Evolutionary conservation across 2,888 invertebrate species (phyloP), one percentile per base, ranked within the genome.

Genomic region (Polymixis lichenea): DNA sequence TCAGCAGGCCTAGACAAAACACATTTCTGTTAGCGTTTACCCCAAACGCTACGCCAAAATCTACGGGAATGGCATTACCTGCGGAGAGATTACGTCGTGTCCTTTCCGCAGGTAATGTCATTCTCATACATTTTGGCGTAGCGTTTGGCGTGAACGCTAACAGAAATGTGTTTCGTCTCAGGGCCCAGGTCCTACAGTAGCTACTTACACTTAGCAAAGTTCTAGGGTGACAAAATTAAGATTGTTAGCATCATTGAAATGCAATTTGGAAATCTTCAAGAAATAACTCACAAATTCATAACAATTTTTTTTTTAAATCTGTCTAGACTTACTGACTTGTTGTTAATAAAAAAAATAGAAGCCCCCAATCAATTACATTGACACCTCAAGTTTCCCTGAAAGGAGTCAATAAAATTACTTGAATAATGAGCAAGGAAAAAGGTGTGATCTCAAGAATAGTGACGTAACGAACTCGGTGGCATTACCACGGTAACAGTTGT

Each of bases 371-470:
- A 56, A 25, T 51, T 32, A 38, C 0, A 55, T 55, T 66, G 15
- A 80, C 55, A 46, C 55, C 51, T 46, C 51, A 32, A 28, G 55
- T 22, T 73, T 80, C 61, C 28, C n/a, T 62, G 61, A 78, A 80
- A 78, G 55, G 43, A 61, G n/a, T n/a, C n/a, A 55, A 80, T 80
- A 32, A 74, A 61, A 38, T 78, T 25, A 55, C 49, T 72, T 72
- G 38, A 66, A 79, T 78, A 78, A 77, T 78, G 32, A 77, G 51
- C 51, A n/a, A 62, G 28, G 28, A 17, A 61, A 68, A 49, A 62
- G 11, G 19, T 11, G 43, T 8, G 25, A 75, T 75, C 22, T 28
- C 43, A 68, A 68, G 61, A 68, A 56, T 25, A 68, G 55, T 68
- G 55, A 68, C 28, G 49, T 77, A 49, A 68, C 7, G 2, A n/a